phyloP scores from a whole-genome alignment of 2,888 invertebrate genomes.

The Ceratothoa steindachneri region DNA sequence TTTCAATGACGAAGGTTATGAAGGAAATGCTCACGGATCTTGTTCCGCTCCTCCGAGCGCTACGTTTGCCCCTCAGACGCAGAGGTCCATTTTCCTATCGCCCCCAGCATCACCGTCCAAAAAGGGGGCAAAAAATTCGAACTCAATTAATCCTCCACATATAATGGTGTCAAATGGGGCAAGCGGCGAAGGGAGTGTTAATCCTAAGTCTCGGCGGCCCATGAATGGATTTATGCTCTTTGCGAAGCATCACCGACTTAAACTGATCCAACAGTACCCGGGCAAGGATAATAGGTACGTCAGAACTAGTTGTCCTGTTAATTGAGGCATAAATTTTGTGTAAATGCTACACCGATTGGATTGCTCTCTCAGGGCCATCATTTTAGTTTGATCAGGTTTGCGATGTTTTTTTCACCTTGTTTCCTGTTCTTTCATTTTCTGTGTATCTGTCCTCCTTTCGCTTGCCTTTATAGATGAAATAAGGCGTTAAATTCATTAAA shows the following conservation, averaged over 20 bases:
- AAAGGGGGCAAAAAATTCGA: conserved; percentile 26
- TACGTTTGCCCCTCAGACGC: conserved; percentile 29
- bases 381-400: too few species aligned
- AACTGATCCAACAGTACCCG: conserved; percentile 56
- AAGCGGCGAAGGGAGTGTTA: conserved; percentile 20
- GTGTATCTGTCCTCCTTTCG: too few species aligned
- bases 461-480: too few species aligned
- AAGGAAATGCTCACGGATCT: conserved; percentile 18
- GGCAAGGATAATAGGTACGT: conserved; percentile 57
- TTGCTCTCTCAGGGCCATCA: too few species aligned
- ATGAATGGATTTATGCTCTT: conserved; percentile 59
- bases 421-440: too few species aligned
- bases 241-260: conserved; percentile 56
- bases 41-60: conserved; percentile 37
- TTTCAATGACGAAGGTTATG: conserved; percentile 41
- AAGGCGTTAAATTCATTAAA: too few species aligned
- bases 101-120: conserved; percentile 51
- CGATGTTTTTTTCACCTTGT: too few species aligned
- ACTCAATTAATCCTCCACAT: too few species aligned
- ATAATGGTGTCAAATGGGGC: background rate
- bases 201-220: conserved; percentile 55
- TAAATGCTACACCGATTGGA: too few species aligned
- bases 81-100: conserved; percentile 49
- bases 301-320: too few species aligned
- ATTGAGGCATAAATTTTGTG: too few species aligned